These are phyloP conservation scores for Notolabrus celidotus DNA, from an alignment of 2,797 vertebrate species.

Conservation along the genomic window DNA sequence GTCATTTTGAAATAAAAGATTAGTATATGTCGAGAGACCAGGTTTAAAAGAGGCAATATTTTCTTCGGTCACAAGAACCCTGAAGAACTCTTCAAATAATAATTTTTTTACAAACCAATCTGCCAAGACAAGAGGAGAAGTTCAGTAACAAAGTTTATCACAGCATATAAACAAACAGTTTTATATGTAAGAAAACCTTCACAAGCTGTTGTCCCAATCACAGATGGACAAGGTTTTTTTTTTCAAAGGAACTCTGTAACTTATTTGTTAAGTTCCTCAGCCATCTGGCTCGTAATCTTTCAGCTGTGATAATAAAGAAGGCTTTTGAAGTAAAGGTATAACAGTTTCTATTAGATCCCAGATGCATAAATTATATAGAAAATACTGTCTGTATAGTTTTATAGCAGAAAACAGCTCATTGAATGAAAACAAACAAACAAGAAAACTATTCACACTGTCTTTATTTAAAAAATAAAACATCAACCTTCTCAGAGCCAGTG, in stretches of 20 bases:
- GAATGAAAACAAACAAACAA: too few species aligned
- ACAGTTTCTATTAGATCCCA: background rate
- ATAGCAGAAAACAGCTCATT: too few species aligned
- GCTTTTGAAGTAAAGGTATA: background rate
- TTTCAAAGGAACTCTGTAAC: background rate
- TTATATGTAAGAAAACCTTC: too few species aligned
- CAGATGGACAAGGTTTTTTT: background rate
- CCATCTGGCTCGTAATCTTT: background rate
- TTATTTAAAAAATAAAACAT: too few species aligned
- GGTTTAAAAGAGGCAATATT: background rate
- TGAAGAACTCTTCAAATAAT: background rate
- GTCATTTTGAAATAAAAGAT: too few species aligned
- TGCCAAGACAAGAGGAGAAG: background rate
- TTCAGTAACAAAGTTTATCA: conserved; percentile 1
- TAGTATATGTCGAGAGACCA: background rate
- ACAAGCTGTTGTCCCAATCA: too few species aligned
- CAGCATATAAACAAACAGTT: background rate
- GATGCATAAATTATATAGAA: background rate
- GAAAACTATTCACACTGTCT: too few species aligned
- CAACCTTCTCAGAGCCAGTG: too few species aligned
- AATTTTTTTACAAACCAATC: background rate
- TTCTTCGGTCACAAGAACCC: background rate
- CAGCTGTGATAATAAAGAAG: background rate
- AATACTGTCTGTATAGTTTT: background rate
- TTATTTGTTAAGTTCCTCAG: background rate